Evolutionary conservation across 2,888 invertebrate species (phyloP).

Genomic region (Cantharis nigra): DNA sequence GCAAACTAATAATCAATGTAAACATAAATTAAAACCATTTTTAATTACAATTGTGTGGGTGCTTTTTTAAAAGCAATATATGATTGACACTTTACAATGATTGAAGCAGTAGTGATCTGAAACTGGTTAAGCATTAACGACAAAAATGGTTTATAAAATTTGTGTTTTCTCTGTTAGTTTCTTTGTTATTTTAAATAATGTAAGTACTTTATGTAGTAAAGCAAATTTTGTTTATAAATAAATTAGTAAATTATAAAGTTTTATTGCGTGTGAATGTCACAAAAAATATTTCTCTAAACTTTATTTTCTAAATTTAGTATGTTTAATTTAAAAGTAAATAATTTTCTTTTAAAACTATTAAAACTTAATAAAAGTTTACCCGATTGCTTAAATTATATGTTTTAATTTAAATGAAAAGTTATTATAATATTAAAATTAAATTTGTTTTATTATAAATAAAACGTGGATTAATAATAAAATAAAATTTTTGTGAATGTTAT

Average conservation of each 20-base stretch:
- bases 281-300: neutral
- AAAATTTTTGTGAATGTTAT: neutral
- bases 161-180: neutral
- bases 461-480: neutral
- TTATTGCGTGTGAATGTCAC: neutral
- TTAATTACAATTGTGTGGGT: conserved; percentile 14
- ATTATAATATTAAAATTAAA: neutral
- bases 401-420: neutral
- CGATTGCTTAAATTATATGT: neutral
- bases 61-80: conserved; percentile 11
- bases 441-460: neutral
- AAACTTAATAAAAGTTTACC: neutral
- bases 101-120: conserved; percentile 7
- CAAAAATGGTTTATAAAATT: neutral
- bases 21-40: conserved; percentile 12
- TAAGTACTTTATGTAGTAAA: neutral
- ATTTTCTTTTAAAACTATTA: neutral
- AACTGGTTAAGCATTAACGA: neutral
- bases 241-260: neutral
- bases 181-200: neutral
- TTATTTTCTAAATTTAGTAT: neutral
- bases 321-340: neutral
- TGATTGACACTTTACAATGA: conserved; percentile 6
- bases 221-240: neutral
- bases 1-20: conserved; percentile 16